Percentiles rank a stretch among this genome's conserved stretches.
Evolutionary conservation across 2,797 vertebrate genomes (phyloP).

Genomic region (Tragelaphus eurycerus): DNA sequence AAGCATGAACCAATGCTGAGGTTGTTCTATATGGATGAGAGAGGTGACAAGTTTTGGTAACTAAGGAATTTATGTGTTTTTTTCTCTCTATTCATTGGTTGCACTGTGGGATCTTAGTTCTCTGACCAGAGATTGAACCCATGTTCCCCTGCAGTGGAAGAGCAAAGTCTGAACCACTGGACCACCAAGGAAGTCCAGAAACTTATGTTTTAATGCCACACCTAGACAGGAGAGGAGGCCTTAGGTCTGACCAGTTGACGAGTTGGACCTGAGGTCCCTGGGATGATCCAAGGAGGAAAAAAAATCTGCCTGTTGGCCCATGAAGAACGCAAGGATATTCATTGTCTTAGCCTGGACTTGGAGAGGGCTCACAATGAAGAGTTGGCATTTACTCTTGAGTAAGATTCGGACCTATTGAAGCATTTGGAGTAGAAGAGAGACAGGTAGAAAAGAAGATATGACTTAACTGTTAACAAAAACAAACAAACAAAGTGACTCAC

Average conservation of each 20-base stretch:
- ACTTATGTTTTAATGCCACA: background rate
- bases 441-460: background rate
- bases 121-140: background rate
- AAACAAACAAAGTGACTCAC: background rate
- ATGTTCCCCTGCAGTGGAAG: background rate
- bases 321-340: background rate
- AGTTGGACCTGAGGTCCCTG: background rate
- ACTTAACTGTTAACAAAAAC: background rate
- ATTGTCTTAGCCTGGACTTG: background rate
- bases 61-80: background rate
- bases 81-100: background rate
- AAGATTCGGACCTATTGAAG: background rate
- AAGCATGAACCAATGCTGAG: background rate
- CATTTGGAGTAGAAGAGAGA: background rate
- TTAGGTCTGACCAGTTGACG: background rate
- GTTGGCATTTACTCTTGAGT: background rate
- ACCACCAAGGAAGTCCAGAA: background rate
- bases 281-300: background rate
- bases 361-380: background rate
- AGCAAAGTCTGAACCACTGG: background rate
- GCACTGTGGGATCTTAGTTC: background rate
- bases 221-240: background rate
- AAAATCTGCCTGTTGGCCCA: background rate
- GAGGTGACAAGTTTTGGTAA: background rate
- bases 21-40: accelerated